phyloP scores from a whole-genome alignment of 2,113 vertebrate species.

The Corythoichthys intestinalis region DNA sequence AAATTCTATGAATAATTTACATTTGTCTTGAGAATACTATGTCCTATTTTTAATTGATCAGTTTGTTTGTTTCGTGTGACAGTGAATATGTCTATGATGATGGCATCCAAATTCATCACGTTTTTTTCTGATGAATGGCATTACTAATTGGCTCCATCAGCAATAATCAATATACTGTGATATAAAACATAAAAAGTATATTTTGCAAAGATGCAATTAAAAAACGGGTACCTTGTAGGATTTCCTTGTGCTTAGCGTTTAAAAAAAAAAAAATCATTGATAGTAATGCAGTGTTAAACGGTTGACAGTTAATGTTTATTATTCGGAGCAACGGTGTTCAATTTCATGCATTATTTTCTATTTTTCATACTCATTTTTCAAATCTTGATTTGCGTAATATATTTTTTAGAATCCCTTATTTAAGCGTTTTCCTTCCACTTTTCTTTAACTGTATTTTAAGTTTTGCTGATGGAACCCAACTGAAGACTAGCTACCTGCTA shows the following conservation, averaged over 20 bases:
- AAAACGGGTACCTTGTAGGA: too few species aligned
- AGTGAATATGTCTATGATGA: background rate
- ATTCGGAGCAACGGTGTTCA: too few species aligned
- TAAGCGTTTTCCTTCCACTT: background rate
- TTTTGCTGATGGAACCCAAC: background rate
- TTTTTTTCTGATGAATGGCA: background rate
- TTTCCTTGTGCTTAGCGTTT: too few species aligned
- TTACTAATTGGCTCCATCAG: background rate
- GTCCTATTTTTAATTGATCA: slow-evolving; percentile 25
- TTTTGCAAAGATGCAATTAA: too few species aligned
- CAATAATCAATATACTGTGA: too few species aligned
- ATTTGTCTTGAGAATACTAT: slow-evolving; percentile 5
- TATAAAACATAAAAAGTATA: too few species aligned
- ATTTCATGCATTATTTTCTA: too few species aligned
- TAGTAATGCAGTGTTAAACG: too few species aligned
- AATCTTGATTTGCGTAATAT: background rate
- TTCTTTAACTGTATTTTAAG: background rate
- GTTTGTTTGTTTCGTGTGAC: background rate
- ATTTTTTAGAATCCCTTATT: background rate
- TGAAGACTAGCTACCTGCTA: background rate
- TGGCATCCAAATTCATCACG: background rate
- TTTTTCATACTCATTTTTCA: background rate
- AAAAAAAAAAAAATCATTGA: too few species aligned
- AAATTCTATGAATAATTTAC: slow-evolving; percentile 43
- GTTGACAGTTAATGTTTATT: too few species aligned